These are phyloP conservation scores for Acanthisitta chloris DNA, from an alignment of 2,113 vertebrate species.

Conservation along the genomic window DNA sequence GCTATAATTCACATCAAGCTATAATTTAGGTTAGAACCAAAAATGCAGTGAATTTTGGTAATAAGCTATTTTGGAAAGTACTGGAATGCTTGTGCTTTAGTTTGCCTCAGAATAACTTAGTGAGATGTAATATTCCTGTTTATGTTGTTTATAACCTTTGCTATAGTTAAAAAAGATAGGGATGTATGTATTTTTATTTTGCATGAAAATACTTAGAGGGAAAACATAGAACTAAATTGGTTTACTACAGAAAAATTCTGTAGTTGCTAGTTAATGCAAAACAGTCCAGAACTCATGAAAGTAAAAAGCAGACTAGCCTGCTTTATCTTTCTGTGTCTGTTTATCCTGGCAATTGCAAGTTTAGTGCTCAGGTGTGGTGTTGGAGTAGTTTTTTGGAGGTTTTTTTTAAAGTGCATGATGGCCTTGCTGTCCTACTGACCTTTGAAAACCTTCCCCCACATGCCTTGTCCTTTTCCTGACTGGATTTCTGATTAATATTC, in stretches of 20 bases:
- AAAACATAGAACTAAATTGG: background rate
- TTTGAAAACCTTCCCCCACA: background rate
- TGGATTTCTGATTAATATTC: background rate
- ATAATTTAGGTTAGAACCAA: slow-evolving; percentile 45
- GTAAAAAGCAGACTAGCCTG: background rate
- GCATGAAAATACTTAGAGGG: background rate
- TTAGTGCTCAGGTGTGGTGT: background rate
- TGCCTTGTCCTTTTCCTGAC: background rate
- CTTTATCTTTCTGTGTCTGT: background rate
- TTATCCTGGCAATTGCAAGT: background rate
- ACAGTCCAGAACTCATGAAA: background rate
- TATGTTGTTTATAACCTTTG: background rate
- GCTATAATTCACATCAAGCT: background rate
- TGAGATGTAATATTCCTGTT: background rate
- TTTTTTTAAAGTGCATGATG: background rate
- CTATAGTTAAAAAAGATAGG: background rate
- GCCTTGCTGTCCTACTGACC: background rate
- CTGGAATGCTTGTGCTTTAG: background rate
- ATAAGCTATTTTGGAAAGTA: background rate
- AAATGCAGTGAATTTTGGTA: background rate
- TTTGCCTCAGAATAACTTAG: background rate
- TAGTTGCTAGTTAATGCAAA: background rate
- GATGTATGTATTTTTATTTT: background rate
- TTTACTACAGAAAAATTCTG: background rate
- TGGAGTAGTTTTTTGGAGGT: background rate